Percentiles rank a stretch among this genome's conserved stretches.
Evolutionary conservation across 2,888 invertebrate species (phyloP).

Genomic region (Drosophila quinaria): DNA sequence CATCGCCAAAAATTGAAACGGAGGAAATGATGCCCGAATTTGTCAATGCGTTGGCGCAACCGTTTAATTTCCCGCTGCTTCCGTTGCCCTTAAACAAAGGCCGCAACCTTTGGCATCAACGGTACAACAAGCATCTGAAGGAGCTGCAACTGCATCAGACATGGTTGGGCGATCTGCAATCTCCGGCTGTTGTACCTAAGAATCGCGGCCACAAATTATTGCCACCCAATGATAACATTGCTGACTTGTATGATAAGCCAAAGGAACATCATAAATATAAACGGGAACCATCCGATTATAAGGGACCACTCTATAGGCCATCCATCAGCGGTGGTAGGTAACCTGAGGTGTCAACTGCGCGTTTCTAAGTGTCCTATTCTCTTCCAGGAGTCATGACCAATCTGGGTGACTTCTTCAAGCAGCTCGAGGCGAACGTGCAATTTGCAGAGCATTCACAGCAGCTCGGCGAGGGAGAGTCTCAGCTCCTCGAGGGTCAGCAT

Average conservation of each 20-base stretch:
- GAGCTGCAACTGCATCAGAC: constrained; percentile 51
- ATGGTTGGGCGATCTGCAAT: constrained; percentile 58
- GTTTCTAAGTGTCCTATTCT: constrained; percentile 39
- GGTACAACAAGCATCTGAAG: constrained; percentile 33
- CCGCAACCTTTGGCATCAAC: constrained; percentile 38
- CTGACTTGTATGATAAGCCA: constrained; percentile 19
- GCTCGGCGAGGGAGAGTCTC: constrained; percentile 71
- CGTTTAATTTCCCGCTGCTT: constrained; percentile 54
- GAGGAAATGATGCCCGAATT: constrained; percentile 59
- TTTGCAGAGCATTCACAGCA: constrained; percentile 80
- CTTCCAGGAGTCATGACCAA: constrained; percentile 84
- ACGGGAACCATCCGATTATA: constrained; percentile 55
- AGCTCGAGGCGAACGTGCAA: constrained; percentile 82
- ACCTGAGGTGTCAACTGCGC: not conserved
- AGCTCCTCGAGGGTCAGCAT: constrained; percentile 82
- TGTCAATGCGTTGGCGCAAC: constrained; percentile 23
- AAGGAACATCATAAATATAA: constrained; percentile 50
- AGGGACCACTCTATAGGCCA: constrained; percentile 66
- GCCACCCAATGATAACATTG: not conserved
- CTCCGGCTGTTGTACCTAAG: constrained; percentile 54
- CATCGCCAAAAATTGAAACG: constrained; percentile 57
- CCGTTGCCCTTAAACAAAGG: constrained; percentile 43
- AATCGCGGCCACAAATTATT: constrained; percentile 45
- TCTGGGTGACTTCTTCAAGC: constrained; percentile 84
- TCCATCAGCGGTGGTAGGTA: constrained; percentile 85